These are phyloP conservation scores for Thaumetopoea pityocampa DNA, from an alignment of 1,140 invertebrate genomes.

Conservation along the genomic window DNA sequence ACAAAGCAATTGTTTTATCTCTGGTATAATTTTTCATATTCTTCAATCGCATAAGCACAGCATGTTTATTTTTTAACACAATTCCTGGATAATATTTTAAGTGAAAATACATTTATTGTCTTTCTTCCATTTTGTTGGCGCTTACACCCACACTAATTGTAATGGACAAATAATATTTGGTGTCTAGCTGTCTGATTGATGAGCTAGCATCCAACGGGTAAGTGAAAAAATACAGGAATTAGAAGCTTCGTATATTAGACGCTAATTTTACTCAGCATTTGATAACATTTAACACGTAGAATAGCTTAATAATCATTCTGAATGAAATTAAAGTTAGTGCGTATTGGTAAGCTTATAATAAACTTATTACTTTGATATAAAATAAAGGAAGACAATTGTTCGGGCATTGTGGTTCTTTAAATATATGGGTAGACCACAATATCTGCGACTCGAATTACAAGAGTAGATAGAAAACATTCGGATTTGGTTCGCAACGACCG, in stretches of 20 bases:
- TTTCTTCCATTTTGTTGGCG: slow-evolving; percentile 77
- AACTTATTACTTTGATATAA: too few relatives aligned
- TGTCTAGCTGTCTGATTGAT: slow-evolving; percentile 88
- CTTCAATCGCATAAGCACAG: slow-evolving; percentile 44
- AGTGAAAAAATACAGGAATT: slow-evolving; percentile 73
- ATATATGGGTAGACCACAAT: too few relatives aligned
- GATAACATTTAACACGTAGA: too few relatives aligned
- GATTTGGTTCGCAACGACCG: too few relatives aligned
- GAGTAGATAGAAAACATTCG: too few relatives aligned
- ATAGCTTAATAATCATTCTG: too few relatives aligned
- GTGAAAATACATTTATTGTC: slow-evolving; percentile 68
- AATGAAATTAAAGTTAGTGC: too few relatives aligned
- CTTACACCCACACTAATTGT: slow-evolving; percentile 76
- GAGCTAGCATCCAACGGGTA: slow-evolving; percentile 89
- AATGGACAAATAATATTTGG: slow-evolving; percentile 69
- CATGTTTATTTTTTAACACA: slow-evolving; percentile 53
- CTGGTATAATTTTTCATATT: slow-evolving; percentile 19
- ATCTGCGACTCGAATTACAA: too few relatives aligned
- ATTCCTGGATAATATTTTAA: slow-evolving; percentile 42
- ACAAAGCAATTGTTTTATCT: slow-evolving; percentile 8
- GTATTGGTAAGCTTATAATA: too few relatives aligned
- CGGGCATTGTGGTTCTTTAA: too few relatives aligned
- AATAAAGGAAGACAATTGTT: too few relatives aligned
- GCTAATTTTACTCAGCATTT: slow-evolving; percentile 14
- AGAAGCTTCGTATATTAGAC: slow-evolving; percentile 46